phyloP scores from a whole-genome alignment of 1,140 invertebrate genomes.

The Aphidius gifuensis region DNA sequence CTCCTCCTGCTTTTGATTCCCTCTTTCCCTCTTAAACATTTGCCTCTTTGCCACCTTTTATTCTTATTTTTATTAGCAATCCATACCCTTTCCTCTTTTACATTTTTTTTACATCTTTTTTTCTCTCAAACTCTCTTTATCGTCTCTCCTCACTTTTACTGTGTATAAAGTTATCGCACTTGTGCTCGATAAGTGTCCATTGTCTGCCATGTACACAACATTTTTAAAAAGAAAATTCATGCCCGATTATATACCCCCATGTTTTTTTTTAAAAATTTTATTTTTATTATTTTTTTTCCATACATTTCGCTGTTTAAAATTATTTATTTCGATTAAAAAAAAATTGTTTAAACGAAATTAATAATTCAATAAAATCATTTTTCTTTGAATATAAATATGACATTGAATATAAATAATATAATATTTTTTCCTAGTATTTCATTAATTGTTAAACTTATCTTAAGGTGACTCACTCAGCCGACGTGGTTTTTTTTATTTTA shows the following conservation, averaged over 20 bases:
- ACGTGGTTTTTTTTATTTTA: too few species aligned
- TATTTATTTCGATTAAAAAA: too few species aligned
- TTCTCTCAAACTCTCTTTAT: not conserved
- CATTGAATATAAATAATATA: too few species aligned
- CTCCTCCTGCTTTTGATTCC: constrained; percentile 31
- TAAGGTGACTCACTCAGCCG: too few species aligned
- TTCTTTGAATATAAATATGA: too few species aligned
- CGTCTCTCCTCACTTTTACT: constrained; percentile 6
- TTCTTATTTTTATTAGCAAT: constrained; percentile 1
- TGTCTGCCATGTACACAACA: constrained; percentile 32
- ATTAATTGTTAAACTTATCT: too few species aligned
- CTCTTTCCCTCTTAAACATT: constrained; percentile 17
- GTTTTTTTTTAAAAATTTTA: not conserved
- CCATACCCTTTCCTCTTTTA: not conserved
- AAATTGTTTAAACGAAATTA: too few species aligned
- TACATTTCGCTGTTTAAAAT: too few species aligned
- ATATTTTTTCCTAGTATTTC: too few species aligned
- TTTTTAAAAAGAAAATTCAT: constrained; percentile 11
- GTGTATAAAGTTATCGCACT: constrained; percentile 44
- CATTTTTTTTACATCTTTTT: not conserved
- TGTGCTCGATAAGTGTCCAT: constrained; percentile 40
- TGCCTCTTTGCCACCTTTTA: constrained; percentile 3
- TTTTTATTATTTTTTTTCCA: not conserved
- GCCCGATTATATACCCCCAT: constrained; percentile 6
- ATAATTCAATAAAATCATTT: too few species aligned